phyloP scores from a whole-genome alignment of 2,797 vertebrate genomes.

The Cyprinella venusta region DNA sequence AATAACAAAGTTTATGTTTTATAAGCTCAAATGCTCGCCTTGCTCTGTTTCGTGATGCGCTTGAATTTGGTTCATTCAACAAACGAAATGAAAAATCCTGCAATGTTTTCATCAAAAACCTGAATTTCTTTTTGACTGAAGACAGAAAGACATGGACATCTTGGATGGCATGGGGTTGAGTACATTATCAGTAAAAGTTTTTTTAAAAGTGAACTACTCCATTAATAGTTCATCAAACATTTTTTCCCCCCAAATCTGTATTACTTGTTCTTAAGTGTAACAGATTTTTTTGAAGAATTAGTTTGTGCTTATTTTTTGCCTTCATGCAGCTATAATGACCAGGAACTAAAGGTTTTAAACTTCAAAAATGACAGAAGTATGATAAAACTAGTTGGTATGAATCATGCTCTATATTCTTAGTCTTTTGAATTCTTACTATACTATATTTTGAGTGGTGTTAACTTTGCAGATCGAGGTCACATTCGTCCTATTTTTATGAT shows the following conservation, averaged over 20 bases:
- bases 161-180: no score
- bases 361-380: neutral
- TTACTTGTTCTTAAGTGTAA: neutral
- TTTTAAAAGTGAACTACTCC: no score
- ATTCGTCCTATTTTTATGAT: neutral
- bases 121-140: no score
- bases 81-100: no score
- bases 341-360: neutral
- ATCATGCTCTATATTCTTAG: neutral
- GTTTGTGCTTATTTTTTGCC: neutral
- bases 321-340: neutral
- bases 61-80: no score
- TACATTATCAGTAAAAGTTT: no score
- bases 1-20: no score
- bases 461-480: neutral
- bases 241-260: neutral
- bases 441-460: neutral
- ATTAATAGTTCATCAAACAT: neutral
- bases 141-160: no score
- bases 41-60: no score
- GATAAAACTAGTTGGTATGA: neutral
- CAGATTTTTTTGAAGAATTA: neutral
- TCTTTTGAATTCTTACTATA: neutral
- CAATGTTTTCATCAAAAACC: no score
- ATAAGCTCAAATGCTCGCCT: no score